These are phyloP conservation scores for Calosoma granatense DNA, from an alignment of 1,140 invertebrate genomes.

Conservation along the genomic window DNA sequence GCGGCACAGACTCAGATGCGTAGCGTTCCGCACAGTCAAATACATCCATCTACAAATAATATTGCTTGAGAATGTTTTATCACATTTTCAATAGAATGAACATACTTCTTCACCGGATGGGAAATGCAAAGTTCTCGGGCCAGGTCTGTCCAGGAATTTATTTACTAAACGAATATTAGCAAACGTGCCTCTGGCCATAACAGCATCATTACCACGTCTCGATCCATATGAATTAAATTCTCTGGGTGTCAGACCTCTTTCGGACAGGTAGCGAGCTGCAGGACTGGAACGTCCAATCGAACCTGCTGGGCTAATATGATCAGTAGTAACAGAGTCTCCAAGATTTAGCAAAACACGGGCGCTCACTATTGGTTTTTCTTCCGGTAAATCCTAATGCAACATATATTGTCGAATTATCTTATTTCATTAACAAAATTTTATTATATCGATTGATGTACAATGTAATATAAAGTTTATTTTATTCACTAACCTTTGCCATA, in stretches of 20 bases:
- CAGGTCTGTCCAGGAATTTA: conserved; percentile 73
- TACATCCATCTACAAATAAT: conserved; percentile 64
- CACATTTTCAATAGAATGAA: no score
- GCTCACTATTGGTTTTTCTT: conserved; percentile 42
- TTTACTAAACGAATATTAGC: conserved; percentile 96
- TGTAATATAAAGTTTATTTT: no score
- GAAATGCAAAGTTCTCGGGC: conserved; percentile 82
- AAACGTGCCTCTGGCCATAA: conserved; percentile 96
- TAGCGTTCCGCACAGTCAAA: conserved; percentile 93
- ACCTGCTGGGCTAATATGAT: conserved; percentile 97
- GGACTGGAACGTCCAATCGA: conserved; percentile 92
- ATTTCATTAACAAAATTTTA: no score
- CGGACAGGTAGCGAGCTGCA: conserved; percentile 78
- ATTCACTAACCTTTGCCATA: conserved; percentile 60
- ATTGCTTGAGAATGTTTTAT: background rate
- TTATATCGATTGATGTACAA: no score
- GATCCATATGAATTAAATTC: conserved; percentile 99
- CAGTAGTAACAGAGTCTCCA: conserved; percentile 94
- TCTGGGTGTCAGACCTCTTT: conserved; percentile 69
- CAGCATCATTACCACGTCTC: conserved; percentile 88
- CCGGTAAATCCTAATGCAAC: conserved; percentile 43
- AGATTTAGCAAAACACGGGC: conserved; percentile 78
- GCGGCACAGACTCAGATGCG: conserved; percentile 50
- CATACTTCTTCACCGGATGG: conserved; percentile 75
- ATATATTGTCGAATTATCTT: no score